phyloP scores from a whole-genome alignment of 2,113 vertebrate species.

The Empidonax alnorum region DNA sequence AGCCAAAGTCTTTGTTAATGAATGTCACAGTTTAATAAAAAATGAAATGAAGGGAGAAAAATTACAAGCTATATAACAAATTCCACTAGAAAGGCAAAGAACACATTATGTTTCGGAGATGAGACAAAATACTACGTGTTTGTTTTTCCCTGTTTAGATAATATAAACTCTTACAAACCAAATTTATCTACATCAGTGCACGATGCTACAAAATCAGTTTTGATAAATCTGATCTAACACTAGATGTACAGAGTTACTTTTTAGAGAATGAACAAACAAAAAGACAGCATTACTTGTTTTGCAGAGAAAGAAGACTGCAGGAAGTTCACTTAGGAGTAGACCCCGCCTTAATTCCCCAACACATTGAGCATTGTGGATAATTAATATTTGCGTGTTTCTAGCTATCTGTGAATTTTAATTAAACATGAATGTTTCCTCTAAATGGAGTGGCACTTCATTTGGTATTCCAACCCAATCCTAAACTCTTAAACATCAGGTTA shows the following conservation, averaged over 20 bases:
- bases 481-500: not conserved
- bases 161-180: not conserved
- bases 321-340: not conserved
- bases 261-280: not conserved
- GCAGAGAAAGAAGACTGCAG: not conserved
- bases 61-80: not conserved
- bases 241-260: not conserved
- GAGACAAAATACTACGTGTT: not conserved
- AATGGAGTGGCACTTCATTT: not conserved
- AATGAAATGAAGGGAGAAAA: not conserved
- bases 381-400: not conserved
- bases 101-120: not conserved
- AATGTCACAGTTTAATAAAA: not conserved
- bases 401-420: slow-evolving; percentile 1
- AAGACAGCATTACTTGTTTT: not conserved
- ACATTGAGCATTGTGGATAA: not conserved
- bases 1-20: not conserved
- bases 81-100: not conserved
- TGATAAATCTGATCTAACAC: not conserved
- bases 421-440: not conserved
- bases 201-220: not conserved
- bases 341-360: not conserved
- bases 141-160: not conserved
- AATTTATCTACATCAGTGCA: not conserved
- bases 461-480: not conserved